Percentiles rank a stretch among this genome's conserved stretches.
phyloP scores from a whole-genome alignment of 2,888 invertebrate genomes.

The Poecilobothrus nobilitatus region DNA sequence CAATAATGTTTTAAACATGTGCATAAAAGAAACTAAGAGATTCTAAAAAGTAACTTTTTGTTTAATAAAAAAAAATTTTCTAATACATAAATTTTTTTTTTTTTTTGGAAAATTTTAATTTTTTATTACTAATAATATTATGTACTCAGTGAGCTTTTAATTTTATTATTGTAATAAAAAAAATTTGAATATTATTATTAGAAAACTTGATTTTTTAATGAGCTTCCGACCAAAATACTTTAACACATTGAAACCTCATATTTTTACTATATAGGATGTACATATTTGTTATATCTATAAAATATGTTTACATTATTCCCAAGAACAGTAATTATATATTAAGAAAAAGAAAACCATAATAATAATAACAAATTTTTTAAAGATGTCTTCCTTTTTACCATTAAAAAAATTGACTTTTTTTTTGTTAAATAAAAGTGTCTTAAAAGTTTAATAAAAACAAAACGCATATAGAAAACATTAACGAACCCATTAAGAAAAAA shows the following conservation, averaged over 20 bases:
- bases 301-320: not conserved
- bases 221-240: not conserved
- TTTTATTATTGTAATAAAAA: not conserved
- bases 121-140: too few relatives aligned
- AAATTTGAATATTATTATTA: not conserved
- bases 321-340: not conserved
- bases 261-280: not conserved
- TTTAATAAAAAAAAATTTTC: too few relatives aligned
- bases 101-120: not conserved
- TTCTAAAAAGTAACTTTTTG: too few relatives aligned
- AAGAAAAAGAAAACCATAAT: not conserved
- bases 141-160: slow-evolving; percentile 4
- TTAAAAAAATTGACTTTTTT: not conserved
- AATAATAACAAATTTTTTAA: not conserved
- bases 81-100: too few relatives aligned
- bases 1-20: too few relatives aligned
- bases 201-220: not conserved
- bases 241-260: not conserved
- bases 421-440: not conserved
- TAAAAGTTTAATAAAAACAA: not conserved
- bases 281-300: not conserved
- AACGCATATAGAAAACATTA: not conserved
- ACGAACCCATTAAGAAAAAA: not conserved
- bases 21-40: too few relatives aligned
- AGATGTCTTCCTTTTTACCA: not conserved